Conservation (phyloP, 1,140 invertebrate genomes). For the Megalopta genalis region DNA sequence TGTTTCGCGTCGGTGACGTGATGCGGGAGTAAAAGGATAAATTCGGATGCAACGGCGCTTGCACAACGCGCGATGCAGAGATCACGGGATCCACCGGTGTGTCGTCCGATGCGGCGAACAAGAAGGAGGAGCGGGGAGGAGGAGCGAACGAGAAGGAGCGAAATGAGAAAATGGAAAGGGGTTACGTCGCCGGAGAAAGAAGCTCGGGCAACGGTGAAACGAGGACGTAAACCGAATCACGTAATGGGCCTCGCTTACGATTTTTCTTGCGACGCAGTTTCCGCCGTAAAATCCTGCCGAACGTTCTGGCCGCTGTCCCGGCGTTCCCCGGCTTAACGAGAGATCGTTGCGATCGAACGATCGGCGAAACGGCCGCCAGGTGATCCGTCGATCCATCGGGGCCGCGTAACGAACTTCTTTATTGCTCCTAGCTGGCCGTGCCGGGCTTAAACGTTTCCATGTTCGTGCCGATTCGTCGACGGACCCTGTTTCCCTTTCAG, state of each 20-base stretch:
- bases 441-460: background rate
- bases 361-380: background rate
- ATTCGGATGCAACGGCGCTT: background rate
- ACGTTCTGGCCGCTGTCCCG: no score
- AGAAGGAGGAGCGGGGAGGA: background rate
- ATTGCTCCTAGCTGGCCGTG: background rate
- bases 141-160: background rate
- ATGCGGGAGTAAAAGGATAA: background rate
- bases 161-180: slow-evolving; percentile 1
- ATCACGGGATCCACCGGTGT: background rate
- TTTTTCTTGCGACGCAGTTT: background rate
- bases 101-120: background rate
- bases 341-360: background rate
- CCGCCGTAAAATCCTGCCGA: background rate
- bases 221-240: slow-evolving; percentile 2
- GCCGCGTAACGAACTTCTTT: background rate
- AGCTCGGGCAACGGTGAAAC: slow-evolving; percentile 21
- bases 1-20: no score
- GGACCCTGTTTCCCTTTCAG: no score
- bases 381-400: background rate
- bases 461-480: background rate
- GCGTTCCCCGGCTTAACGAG: no score
- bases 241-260: background rate
- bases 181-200: background rate
- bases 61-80: background rate